These are phyloP conservation scores for Macrostomum lignano DNA, from an alignment of 1,140 invertebrate species.

Conservation along the genomic window DNA sequence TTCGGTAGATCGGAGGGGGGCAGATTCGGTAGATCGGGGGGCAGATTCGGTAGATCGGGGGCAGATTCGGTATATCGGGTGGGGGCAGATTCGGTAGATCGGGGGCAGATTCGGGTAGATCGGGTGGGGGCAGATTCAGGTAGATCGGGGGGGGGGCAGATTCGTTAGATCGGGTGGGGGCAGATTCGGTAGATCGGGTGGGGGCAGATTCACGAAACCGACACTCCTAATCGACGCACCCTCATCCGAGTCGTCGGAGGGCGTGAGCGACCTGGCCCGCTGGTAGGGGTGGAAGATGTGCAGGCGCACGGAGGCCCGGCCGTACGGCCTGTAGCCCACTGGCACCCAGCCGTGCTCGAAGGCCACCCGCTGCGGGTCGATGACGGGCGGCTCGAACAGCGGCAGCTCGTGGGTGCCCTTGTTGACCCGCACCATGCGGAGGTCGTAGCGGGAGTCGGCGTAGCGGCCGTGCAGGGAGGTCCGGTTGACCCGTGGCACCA, in stretches of 20 bases:
- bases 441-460: conserved; percentile 1
- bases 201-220: no score
- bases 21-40: no score
- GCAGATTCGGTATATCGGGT: no score
- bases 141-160: no score
- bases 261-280: conserved; percentile 17
- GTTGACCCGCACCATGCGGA: conserved; percentile 13
- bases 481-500: conserved; percentile 8
- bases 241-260: conserved; percentile 19
- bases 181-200: no score
- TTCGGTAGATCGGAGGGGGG: no score
- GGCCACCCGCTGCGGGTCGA: conserved; percentile 13
- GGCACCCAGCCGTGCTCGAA: conserved; percentile 10
- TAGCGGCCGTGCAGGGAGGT: conserved; percentile 2
- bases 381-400: conserved; percentile 16
- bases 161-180: no score
- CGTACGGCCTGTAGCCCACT: conserved; percentile 13
- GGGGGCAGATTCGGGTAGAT: no score
- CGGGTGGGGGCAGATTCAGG: no score
- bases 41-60: no score
- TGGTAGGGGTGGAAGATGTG: conserved; percentile 18
- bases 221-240: no score
- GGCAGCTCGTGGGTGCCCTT: conserved; percentile 17
- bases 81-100: no score
- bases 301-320: conserved; percentile 14